These are phyloP conservation scores for Notodonta dromedarius DNA, from an alignment of 2,888 invertebrate species.

Conservation along the genomic window DNA sequence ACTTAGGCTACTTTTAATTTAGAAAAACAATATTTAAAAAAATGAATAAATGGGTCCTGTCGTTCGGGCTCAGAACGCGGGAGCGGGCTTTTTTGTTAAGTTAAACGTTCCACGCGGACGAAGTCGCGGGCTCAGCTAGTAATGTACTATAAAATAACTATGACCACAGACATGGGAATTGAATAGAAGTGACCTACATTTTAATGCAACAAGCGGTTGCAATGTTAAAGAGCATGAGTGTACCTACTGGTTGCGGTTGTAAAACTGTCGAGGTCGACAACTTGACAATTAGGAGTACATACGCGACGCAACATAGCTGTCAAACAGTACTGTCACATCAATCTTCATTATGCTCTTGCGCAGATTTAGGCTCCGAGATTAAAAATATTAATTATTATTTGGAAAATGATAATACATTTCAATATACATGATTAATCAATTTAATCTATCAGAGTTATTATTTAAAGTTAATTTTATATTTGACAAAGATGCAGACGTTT, in stretches of 20 bases:
- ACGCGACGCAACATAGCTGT: conserved; percentile 22
- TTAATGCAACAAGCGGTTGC: background rate
- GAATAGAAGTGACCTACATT: background rate
- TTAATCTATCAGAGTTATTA: no score
- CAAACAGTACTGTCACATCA: conserved; percentile 25
- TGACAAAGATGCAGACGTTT: no score
- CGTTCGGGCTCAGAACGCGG: no score
- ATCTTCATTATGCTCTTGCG: conserved; percentile 10
- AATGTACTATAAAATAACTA: no score
- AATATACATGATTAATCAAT: no score
- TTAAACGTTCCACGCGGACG: no score
- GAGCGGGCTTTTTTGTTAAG: no score
- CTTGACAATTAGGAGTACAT: conserved; percentile 29
- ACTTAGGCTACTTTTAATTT: no score
- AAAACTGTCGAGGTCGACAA: conserved; percentile 28
- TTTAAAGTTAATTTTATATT: no score
- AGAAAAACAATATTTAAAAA: no score
- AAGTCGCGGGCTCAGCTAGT: no score
- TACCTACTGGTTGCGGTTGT: conserved; percentile 5
- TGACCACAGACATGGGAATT: background rate
- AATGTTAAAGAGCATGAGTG: conserved; percentile 3
- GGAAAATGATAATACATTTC: background rate
- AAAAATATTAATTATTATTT: background rate
- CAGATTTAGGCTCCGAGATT: conserved; percentile 3
- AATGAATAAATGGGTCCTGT: no score